phyloP scores from a whole-genome alignment of 2,797 vertebrate genomes.

The Atherinosoma microstoma region DNA sequence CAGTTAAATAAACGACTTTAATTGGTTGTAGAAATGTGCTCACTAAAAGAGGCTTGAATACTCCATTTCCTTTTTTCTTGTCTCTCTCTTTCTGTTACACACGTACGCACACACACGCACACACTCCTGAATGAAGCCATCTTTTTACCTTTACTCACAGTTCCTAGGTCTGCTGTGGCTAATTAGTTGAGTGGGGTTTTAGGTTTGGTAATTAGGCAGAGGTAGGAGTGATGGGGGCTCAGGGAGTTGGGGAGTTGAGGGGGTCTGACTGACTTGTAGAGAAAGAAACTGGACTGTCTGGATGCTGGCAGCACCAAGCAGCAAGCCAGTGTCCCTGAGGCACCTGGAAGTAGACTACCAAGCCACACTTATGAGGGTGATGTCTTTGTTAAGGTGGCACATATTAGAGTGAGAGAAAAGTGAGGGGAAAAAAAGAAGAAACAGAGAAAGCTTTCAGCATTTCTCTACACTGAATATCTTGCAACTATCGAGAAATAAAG shows the following conservation, averaged over 20 bases:
- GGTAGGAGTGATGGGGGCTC: constrained; percentile 79
- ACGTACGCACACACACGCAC: constrained; percentile 34
- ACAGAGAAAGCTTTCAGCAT: constrained; percentile 50
- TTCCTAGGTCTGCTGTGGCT: constrained; percentile 91
- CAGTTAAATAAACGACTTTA: constrained; percentile 81
- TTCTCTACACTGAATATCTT: constrained; percentile 37
- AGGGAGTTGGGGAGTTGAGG: constrained; percentile 78
- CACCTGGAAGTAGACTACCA: constrained; percentile 71
- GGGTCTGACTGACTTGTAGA: constrained; percentile 79
- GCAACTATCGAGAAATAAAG: constrained; percentile 19
- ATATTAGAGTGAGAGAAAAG: constrained; percentile 56
- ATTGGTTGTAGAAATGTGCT: constrained; percentile 75
- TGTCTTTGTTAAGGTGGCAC: constrained; percentile 80
- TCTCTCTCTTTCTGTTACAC: constrained; percentile 63
- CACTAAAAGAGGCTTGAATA: constrained; percentile 66
- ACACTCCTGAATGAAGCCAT: constrained; percentile 84
- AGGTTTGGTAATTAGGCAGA: constrained; percentile 85
- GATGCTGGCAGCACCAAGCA: constrained; percentile 77
- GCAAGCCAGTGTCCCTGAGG: constrained; percentile 76
- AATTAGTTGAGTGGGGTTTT: constrained; percentile 91
- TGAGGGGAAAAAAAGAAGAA: constrained; percentile 8
- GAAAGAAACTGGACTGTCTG: constrained; percentile 80
- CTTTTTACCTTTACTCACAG: constrained; percentile 90
- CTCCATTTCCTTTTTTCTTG: constrained; percentile 74
- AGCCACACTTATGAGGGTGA: constrained; percentile 71